Percentiles rank a stretch among this genome's conserved stretches.
These are phyloP conservation scores for Andrena haemorrhoa DNA, from an alignment of 2,888 invertebrate species.

Conservation along the genomic window DNA sequence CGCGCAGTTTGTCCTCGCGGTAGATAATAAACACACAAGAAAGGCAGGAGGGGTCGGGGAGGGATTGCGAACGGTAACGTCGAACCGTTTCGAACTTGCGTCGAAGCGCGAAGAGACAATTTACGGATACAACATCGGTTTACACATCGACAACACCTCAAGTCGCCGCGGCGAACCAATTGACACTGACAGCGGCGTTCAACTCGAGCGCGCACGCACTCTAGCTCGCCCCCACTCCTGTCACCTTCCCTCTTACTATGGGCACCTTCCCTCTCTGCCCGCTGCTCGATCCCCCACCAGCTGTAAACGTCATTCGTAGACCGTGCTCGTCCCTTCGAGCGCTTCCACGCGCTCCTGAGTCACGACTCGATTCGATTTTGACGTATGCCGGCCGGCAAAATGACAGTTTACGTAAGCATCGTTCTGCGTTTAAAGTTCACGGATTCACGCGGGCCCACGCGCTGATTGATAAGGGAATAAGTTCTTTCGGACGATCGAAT, in stretches of 20 bases:
- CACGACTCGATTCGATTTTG: constrained; percentile 51
- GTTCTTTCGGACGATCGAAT: background rate
- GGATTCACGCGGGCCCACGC: background rate
- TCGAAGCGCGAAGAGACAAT: constrained; percentile 20
- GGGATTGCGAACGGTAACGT: constrained; percentile 9
- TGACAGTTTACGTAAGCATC: constrained; percentile 3
- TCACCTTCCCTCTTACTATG: constrained; percentile 44
- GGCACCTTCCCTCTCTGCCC: constrained; percentile 9
- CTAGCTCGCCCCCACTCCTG: constrained; percentile 34
- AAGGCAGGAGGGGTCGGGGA: background rate
- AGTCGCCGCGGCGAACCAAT: constrained; percentile 80
- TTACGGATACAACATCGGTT: constrained; percentile 50
- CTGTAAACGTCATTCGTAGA: constrained; percentile 26
- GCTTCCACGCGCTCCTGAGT: constrained; percentile 48
- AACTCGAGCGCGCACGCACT: constrained; percentile 84
- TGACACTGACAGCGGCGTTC: constrained; percentile 79
- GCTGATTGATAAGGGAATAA: background rate
- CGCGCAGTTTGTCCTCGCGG: constrained; percentile 24
- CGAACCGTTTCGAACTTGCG: constrained; percentile 25
- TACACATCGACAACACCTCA: constrained; percentile 69
- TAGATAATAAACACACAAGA: constrained; percentile 37
- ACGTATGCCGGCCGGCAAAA: constrained; percentile 32
- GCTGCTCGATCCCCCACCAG: constrained; percentile 16
- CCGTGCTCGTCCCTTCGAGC: constrained; percentile 34
- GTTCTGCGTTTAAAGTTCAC: constrained; percentile 2